These are phyloP conservation scores for Caenorhabditis imperialis DNA, from an alignment of 2,888 invertebrate genomes.

Conservation along the genomic window DNA sequence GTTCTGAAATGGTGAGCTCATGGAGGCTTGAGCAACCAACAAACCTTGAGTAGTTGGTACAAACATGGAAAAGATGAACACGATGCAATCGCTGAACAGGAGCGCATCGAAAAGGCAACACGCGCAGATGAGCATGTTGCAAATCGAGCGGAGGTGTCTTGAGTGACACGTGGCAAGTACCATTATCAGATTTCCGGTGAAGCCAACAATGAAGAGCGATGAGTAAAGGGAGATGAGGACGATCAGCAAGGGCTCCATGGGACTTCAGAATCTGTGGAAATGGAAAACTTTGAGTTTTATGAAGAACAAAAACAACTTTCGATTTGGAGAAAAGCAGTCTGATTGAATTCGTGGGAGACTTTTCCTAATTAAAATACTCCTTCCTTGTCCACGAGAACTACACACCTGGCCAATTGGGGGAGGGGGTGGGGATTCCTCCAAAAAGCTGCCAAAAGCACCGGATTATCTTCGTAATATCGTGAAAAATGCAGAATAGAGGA, in stretches of 20 bases:
- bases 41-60: slow-evolving; percentile 27
- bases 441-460: too few relatives aligned
- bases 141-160: slow-evolving; percentile 39
- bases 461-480: too few relatives aligned
- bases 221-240: slow-evolving; percentile 35
- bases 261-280: too few relatives aligned
- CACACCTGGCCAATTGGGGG: too few relatives aligned
- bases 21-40: not conserved
- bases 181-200: slow-evolving; percentile 45
- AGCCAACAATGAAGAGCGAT: slow-evolving; percentile 29
- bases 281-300: too few relatives aligned
- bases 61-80: slow-evolving; percentile 37
- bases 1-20: slow-evolving; percentile 9
- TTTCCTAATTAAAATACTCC: too few relatives aligned
- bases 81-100: slow-evolving; percentile 36
- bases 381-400: too few relatives aligned
- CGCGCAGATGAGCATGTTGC: slow-evolving; percentile 42
- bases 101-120: slow-evolving; percentile 42
- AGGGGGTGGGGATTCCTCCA: too few relatives aligned
- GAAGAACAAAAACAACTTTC: too few relatives aligned
- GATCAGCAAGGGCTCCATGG: slow-evolving; percentile 31
- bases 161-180: slow-evolving; percentile 42
- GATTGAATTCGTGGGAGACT: too few relatives aligned
- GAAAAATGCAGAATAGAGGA: too few relatives aligned
- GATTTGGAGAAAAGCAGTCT: too few relatives aligned